Base-by-base conservation (phyloP, 2,888 invertebrate genomes). In the Rhyacophila evoluta region DNA sequence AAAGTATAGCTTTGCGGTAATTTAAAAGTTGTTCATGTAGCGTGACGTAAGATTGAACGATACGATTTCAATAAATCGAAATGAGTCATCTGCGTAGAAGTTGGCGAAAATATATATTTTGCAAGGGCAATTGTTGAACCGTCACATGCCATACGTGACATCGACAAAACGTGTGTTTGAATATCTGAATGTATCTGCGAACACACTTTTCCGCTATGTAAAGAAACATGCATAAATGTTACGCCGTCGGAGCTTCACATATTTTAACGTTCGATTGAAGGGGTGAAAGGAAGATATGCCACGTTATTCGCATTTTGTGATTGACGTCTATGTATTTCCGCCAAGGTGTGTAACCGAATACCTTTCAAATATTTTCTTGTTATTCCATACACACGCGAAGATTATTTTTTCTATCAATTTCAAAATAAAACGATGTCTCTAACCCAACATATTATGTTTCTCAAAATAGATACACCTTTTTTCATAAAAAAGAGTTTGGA, bases 131-230 rank as follows among this genome's bases (percentile, higher is more conserved):
- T 69, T 69, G 69, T 69, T 29, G 33, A 69, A 69, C 69, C 69
- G 69, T 69, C 69, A 69, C 69, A 69, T n/a, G 69, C 33, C 33
- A 69, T 29, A 69, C 28, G 69, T 69, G 69, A 69, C 69, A 69
- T 69, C 69, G 69, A 29, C 69, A 69, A 33, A 69, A 69, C 69
- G 69, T 28, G 69, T 69, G 28, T 33, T 33, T 69, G 69, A 69
- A 69, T 69, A 69, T 69, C 69, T 69, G 28, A 69, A 69, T 69
- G 55, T 55, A 55, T 55, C 55, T 55, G 55, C 55, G 55, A 55
- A 8, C 55, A 55, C 55, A 55, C 55, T 55, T 55, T 39, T 55
- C 55, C 55, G 55, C 19, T 55, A 55, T 55, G 55, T 28, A 69
- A 33, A 33, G 69, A 29, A 69, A 69, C 69, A 33, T 69, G 69